phyloP scores from a whole-genome alignment of 2,113 vertebrate genomes.

The Nerophis ophidion region DNA sequence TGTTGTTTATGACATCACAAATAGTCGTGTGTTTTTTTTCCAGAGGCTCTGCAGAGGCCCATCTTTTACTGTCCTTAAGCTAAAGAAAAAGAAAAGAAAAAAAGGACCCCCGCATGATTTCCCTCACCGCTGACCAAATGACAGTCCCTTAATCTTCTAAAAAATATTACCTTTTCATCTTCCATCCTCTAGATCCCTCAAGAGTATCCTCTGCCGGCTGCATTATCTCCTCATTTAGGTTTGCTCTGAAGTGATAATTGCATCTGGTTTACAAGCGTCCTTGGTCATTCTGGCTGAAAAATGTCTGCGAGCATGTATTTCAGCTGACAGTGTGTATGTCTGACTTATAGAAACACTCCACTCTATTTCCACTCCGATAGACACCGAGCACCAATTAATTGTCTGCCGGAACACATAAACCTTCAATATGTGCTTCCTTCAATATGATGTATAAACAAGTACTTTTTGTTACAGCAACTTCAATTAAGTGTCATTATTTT shows the following conservation, averaged over 20 bases:
- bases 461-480: no score
- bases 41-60: background rate
- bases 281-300: background rate
- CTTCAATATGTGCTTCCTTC: no score
- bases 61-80: slow-evolving; percentile 25
- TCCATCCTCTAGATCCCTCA: background rate
- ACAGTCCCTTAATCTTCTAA: background rate
- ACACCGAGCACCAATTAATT: no score
- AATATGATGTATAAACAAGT: no score
- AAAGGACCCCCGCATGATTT: background rate
- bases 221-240: slow-evolving; percentile 3
- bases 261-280: background rate
- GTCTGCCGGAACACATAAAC: no score
- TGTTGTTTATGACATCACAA: background rate
- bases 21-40: background rate
- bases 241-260: slow-evolving; percentile 4
- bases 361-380: no score
- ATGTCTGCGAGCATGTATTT: no score
- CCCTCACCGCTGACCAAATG: background rate
- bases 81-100: background rate
- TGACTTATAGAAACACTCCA: background rate
- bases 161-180: slow-evolving; percentile 1
- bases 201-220: background rate
- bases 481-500: no score
- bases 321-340: background rate